A percentile compares a stretch with the other conserved stretches of the same genome.
Conservation (phyloP, 2,888 invertebrate genomes). For the Coelopa pilipes region DNA sequence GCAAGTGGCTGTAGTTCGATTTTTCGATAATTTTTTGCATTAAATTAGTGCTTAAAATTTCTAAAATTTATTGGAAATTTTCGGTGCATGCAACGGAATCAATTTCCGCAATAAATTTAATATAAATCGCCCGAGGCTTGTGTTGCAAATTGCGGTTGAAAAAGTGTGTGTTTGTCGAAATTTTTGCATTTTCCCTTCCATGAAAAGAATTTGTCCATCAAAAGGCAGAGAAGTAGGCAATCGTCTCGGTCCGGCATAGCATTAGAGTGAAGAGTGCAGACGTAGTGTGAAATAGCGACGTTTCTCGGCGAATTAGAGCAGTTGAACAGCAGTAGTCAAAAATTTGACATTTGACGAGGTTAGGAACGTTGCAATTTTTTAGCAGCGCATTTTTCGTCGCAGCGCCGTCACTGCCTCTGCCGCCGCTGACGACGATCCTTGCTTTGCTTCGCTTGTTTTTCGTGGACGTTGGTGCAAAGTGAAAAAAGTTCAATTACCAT, state of each 20-base stretch:
- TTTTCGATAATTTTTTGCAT: conserved; percentile 22
- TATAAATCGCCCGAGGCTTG: neutral
- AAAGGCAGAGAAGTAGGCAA: conserved; percentile 2
- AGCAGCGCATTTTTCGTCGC: too few relatives aligned
- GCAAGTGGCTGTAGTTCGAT: conserved; percentile 11
- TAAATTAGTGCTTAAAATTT: conserved; percentile 18
- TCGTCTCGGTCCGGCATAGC: neutral
- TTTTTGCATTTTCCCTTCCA: conserved; percentile 21
- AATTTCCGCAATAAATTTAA: conserved; percentile 7
- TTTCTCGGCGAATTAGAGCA: conserved; percentile 2
- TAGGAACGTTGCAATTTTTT: conserved; percentile 28
- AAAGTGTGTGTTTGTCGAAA: conserved; percentile 11
- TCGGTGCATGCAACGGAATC: neutral
- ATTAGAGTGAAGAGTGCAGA: conserved; percentile 26
- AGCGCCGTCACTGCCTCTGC: conserved; percentile 9
- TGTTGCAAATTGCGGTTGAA: conserved; percentile 6
- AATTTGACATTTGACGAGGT: conserved; percentile 32
- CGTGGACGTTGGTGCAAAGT: conserved; percentile 24
- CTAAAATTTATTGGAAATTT: conserved; percentile 14
- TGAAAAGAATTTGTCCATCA: conserved; percentile 14
- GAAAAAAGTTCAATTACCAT: conserved; percentile 10
- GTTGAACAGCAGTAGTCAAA: neutral
- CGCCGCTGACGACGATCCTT: neutral
- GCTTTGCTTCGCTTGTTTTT: neutral
- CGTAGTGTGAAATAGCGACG: neutral